Base-by-base conservation (phyloP, 2,797 vertebrate species). In the Platalea minor region DNA sequence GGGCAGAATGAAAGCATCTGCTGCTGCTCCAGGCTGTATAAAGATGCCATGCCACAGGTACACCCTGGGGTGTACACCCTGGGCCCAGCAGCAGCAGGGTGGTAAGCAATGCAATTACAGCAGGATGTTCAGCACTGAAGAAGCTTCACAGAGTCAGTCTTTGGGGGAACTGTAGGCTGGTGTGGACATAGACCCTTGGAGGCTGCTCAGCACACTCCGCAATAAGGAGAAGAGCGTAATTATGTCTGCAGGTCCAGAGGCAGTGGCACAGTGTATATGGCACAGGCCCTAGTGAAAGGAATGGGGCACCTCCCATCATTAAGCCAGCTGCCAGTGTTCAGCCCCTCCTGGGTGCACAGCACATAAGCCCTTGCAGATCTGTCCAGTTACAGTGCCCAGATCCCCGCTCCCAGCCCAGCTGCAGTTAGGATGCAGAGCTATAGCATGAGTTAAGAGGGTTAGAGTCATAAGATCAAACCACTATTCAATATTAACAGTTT, bases 61-160 rank as follows among this genome's bases (percentile, higher is more conserved):
- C 9, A 24, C 8, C 9, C 48, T 43, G 14, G 35, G 45, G 11
- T 41, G 41, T 41, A 41, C 28, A 28, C 7, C 21, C 37, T n/a
- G 2, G 67, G 43, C 23, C 43, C 43, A 37, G 39, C 25, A 85
- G 56, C 54, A 56, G 17, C 23, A 46, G 26, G 9, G 9, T 10
- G 3, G 0, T 41, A 24, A 61, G 23, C 13, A n/a, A 23, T 54
- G 17, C 0, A 3, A 10, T 73, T 60, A 9, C 50, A 56, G 35
- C 24, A 45, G 25, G 14, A 7, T 17, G 7, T 18, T 85, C 45
- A 48, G 24, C 48, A 35, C 16, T 37, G 11, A 28, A 14, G 16
- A 54, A 63, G 33, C 19, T 75, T 79, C 63, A 46, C n/a, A 33
- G 43, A 50, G 19, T 21, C 26, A 19, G 24, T 15, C 54, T 59